Percentiles rank a stretch among this genome's conserved stretches.
These are phyloP conservation scores for Dendroctonus ponderosae DNA, from an alignment of 1,140 invertebrate species.

Conservation along the genomic window DNA sequence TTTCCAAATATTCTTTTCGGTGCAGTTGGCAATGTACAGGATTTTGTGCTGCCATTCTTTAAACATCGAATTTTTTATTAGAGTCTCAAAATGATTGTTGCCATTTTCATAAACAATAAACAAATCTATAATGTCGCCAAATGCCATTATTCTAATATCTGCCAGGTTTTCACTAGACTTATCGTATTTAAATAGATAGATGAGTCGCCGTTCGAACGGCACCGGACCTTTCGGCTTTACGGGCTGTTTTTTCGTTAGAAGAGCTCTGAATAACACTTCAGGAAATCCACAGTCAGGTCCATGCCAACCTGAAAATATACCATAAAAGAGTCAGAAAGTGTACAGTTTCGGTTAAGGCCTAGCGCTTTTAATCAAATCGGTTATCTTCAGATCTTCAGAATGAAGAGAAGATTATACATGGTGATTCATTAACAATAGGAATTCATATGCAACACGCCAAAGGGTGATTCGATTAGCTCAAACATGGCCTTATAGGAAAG, in stretches of 20 bases:
- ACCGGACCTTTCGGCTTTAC: conserved; percentile 53
- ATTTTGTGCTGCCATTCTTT: conserved; percentile 56
- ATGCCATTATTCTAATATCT: conserved; percentile 61
- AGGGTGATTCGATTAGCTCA: no score
- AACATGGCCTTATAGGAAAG: no score
- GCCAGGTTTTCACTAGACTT: conserved; percentile 58
- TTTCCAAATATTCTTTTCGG: conserved; percentile 51
- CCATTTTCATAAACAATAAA: conserved; percentile 61
- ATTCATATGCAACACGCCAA: no score
- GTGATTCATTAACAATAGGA: no score
- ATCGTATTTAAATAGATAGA: conserved; percentile 60
- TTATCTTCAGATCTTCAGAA: no score
- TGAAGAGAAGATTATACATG: no score
- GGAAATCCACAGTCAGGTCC: conserved; percentile 65
- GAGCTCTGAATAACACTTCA: conserved; percentile 64
- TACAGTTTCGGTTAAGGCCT: no score
- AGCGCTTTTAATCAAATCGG: no score
- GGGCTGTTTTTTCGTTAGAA: conserved; percentile 59
- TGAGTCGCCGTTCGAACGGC: conserved; percentile 53
- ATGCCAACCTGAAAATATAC: conserved; percentile 56
- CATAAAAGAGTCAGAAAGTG: no score
- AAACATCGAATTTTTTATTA: conserved; percentile 47
- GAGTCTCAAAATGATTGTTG: conserved; percentile 42
- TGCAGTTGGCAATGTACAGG: conserved; percentile 55
- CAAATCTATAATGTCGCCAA: conserved; percentile 62